phyloP scores from a whole-genome alignment of 2,888 invertebrate species.

The Habroteleia sp. region DNA sequence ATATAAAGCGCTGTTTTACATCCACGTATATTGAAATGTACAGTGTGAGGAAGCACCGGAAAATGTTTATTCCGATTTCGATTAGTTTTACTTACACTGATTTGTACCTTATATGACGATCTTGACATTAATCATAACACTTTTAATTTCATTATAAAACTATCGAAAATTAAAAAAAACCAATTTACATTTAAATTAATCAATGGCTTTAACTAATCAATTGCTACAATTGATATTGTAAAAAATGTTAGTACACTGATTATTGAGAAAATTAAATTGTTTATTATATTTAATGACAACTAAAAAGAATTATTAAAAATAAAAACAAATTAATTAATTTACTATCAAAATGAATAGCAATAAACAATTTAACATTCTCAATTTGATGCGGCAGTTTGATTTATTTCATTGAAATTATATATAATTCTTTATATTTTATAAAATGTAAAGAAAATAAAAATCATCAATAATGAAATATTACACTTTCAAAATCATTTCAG shows the following conservation, averaged over 20 bases:
- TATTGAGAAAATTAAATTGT: conserved; percentile 8
- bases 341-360: background rate
- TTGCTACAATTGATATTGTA: too few species aligned
- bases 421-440: too few species aligned
- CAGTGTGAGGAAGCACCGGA: conserved; percentile 17
- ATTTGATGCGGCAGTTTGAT: background rate
- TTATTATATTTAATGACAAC: too few species aligned
- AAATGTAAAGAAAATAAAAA: background rate
- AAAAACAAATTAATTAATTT: too few species aligned
- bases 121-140: conserved; percentile 5
- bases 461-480: too few species aligned
- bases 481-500: too few species aligned
- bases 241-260: background rate
- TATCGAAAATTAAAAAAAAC: conserved; percentile 3
- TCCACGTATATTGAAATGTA: conserved; percentile 23
- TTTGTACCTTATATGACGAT: conserved; percentile 20
- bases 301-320: too few species aligned
- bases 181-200: too few species aligned
- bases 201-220: too few species aligned
- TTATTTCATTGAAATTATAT: background rate
- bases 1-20: conserved; percentile 39
- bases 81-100: conserved; percentile 13
- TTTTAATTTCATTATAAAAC: too few species aligned
- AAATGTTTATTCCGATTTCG: conserved; percentile 4
- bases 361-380: conserved; percentile 10